Percentiles rank a stretch among this genome's conserved stretches.
These are phyloP conservation scores for Ciconia stormi DNA, from an alignment of 2,113 vertebrate genomes.

Conservation along the genomic window DNA sequence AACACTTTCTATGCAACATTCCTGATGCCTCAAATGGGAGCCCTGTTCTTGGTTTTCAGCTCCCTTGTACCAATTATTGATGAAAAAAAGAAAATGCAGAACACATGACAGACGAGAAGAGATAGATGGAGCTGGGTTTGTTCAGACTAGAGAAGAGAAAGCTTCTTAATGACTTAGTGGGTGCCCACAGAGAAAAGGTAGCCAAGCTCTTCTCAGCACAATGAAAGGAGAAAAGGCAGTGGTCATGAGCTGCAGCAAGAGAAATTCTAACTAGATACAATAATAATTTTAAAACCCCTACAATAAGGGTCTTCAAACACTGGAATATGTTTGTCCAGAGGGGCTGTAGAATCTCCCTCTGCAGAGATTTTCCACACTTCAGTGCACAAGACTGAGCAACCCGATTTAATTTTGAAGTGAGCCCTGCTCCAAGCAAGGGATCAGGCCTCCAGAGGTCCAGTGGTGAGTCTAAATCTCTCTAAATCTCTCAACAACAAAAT, in stretches of 20 bases:
- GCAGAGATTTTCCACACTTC: background rate
- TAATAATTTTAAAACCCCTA: background rate
- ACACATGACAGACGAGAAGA: background rate
- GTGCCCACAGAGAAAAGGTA: background rate
- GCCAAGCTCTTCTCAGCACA: background rate
- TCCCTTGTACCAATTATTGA: background rate
- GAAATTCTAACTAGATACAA: background rate
- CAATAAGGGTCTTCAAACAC: background rate
- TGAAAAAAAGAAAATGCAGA: background rate
- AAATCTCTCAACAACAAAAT: background rate
- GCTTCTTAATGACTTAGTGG: background rate
- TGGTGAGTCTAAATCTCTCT: rapidly evolving
- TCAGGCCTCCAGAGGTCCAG: background rate
- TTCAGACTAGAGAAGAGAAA: background rate
- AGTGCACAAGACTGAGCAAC: background rate
- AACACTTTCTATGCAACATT: background rate
- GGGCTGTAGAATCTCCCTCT: background rate
- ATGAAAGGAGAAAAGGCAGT: background rate
- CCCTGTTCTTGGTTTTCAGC: background rate
- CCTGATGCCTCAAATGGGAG: background rate
- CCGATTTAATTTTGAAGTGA: background rate
- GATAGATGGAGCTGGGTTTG: background rate
- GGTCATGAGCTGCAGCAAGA: background rate
- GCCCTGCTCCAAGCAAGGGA: background rate
- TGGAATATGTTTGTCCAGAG: background rate